phyloP scores from a whole-genome alignment of 2,797 vertebrate genomes.

The Acanthurus tractus region DNA sequence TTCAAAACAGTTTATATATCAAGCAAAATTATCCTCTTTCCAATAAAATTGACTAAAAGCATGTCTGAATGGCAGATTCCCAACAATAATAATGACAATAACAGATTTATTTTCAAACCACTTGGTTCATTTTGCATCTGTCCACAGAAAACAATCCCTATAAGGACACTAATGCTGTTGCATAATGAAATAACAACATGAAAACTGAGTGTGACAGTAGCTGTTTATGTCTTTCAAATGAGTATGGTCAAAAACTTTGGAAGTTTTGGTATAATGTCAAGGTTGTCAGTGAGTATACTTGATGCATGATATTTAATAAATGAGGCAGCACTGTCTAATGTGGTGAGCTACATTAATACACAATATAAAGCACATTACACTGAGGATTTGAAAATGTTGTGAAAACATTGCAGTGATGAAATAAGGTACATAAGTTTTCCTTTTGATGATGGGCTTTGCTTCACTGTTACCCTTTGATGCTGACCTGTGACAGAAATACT shows the following conservation, averaged over 20 bases:
- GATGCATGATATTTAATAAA: too few species aligned
- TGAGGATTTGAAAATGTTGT: not conserved
- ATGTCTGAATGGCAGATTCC: conserved; percentile 29
- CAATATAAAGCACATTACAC: not conserved
- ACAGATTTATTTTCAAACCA: conserved; percentile 29
- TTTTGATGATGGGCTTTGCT: not conserved
- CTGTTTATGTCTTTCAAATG: conserved; percentile 25
- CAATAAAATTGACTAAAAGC: conserved; percentile 5
- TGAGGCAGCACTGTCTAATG: too few species aligned
- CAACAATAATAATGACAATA: not conserved
- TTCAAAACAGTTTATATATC: not conserved
- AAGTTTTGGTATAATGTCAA: not conserved
- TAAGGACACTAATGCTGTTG: conserved; percentile 43
- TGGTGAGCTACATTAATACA: not conserved
- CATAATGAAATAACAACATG: conserved; percentile 36
- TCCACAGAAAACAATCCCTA: conserved; percentile 38
- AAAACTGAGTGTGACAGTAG: conserved; percentile 3
- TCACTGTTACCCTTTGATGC: not conserved
- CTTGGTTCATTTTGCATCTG: conserved; percentile 45
- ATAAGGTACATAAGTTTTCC: not conserved
- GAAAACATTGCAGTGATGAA: not conserved
- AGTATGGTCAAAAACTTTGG: conserved; percentile 3
- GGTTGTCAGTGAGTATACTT: not conserved
- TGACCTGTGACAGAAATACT: not conserved
- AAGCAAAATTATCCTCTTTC: conserved; percentile 5